Evolutionary conservation across 2,888 invertebrate species (phyloP), one percentile per base, ranked within the genome.

Genomic region (Brenthis daphne): DNA sequence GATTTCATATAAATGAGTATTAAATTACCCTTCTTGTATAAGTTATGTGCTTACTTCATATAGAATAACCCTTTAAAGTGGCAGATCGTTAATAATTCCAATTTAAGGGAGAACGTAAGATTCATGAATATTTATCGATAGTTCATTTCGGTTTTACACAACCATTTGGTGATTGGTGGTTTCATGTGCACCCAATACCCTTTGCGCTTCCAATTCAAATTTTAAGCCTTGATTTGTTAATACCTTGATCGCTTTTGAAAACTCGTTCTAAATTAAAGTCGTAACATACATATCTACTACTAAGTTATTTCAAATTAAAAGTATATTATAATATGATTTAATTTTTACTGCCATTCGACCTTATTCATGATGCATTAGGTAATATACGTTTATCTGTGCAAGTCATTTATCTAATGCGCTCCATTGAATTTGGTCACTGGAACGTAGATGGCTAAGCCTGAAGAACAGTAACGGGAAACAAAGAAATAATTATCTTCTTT

Each of bases 381-480:
- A 47, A 51, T 16, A 57, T 68, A 61, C 48, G 50, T 8, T 37
- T 37, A 70, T 57, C 70, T 57, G 37, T 65, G 56, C 37, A 58
- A 65, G 68, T 68, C 67, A 70, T 70, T 70, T 70, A 64, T 70
- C 67, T 67, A 67, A 65, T 67, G 67, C 60, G 67, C 64, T 60
- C 47, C 60, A 57, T 48, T 56, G 65, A 54, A 55, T 60, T 65
- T 64, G 61, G 55, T 33, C 53, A 33, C 54, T 60, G 55, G 53
- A 67, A 65, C 53, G 67, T 56, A 50, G 57, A 65, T 68, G 63
- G 16, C 1, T 33, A 20, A 51, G 61, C 33, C 33, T 53, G 12
- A n/a, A 53, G 61, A 37, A 11, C 12, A 13, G 12, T 61, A 51
- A 61, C 33, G 61, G 16, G 50, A 33, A 33, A 37, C 51, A 61